These are phyloP conservation scores for Fregata magnificens DNA, from an alignment of 2,113 vertebrate species.

Conservation along the genomic window DNA sequence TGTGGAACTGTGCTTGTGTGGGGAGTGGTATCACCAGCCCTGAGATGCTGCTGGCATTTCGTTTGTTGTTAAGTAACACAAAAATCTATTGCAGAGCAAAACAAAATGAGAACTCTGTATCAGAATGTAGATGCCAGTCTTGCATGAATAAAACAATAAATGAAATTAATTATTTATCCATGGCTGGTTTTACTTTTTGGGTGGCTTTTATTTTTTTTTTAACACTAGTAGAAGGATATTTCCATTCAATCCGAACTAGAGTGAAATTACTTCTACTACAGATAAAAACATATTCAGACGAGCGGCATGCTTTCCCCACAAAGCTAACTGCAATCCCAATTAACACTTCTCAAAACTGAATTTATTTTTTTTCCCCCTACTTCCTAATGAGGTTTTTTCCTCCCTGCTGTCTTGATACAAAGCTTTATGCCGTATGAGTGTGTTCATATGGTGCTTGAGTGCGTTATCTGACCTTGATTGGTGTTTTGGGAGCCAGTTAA, in stretches of 20 bases:
- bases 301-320: conserved; percentile 38
- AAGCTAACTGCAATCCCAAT: conserved; percentile 75
- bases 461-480: conserved; percentile 89
- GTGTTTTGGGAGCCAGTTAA: conserved; percentile 89
- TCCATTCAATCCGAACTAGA: conserved; percentile 43
- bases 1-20: background rate
- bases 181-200: conserved; percentile 50
- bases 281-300: conserved; percentile 51
- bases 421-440: conserved; percentile 81
- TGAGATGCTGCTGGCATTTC: background rate
- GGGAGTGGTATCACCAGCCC: background rate
- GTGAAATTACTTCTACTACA: conserved; percentile 33
- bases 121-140: conserved; percentile 47
- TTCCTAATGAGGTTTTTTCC: conserved; percentile 87
- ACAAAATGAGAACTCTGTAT: conserved; percentile 22
- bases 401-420: conserved; percentile 86
- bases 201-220: background rate
- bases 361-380: conserved; percentile 73
- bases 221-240: conserved; percentile 10
- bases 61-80: conserved; percentile 29
- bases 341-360: conserved; percentile 83
- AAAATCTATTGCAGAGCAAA: conserved; percentile 16
- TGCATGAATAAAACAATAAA: conserved; percentile 75
- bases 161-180: conserved; percentile 71
- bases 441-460: conserved; percentile 82